Evolutionary conservation across 2,888 invertebrate genomes (phyloP).

Genomic region (Lucinisca nassula): DNA sequence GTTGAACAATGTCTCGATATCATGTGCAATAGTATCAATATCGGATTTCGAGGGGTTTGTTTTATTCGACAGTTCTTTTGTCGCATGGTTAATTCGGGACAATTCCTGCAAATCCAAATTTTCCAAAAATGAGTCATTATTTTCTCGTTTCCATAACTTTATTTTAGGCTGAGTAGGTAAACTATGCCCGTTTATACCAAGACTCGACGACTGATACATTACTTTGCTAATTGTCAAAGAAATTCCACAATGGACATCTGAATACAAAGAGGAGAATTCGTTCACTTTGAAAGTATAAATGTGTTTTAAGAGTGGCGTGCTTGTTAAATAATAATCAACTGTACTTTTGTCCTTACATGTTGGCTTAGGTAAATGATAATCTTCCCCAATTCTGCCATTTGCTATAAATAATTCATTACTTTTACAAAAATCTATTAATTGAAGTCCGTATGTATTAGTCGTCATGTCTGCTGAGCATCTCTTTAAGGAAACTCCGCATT

Average conservation of each 20-base stretch:
- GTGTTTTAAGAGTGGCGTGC: background rate
- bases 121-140: background rate
- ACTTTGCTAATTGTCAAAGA: background rate
- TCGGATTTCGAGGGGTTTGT: background rate
- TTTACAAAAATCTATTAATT: background rate
- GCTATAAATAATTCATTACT: background rate
- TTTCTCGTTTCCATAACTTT: background rate
- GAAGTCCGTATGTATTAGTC: background rate
- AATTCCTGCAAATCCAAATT: background rate
- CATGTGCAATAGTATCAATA: background rate
- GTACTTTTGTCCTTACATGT: background rate
- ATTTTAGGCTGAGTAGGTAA: background rate
- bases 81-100: background rate
- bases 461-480: background rate
- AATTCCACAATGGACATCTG: background rate
- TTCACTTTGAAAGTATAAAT: background rate
- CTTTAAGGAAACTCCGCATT: background rate
- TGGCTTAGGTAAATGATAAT: background rate
- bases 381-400: background rate
- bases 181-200: no score
- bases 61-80: background rate
- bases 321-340: background rate
- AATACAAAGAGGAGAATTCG: background rate
- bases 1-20: background rate
- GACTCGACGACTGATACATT: background rate